Evolutionary conservation across 1,140 invertebrate species (phyloP), one percentile per base, ranked within the genome.

Genomic region (Metaphire vulgaris): DNA sequence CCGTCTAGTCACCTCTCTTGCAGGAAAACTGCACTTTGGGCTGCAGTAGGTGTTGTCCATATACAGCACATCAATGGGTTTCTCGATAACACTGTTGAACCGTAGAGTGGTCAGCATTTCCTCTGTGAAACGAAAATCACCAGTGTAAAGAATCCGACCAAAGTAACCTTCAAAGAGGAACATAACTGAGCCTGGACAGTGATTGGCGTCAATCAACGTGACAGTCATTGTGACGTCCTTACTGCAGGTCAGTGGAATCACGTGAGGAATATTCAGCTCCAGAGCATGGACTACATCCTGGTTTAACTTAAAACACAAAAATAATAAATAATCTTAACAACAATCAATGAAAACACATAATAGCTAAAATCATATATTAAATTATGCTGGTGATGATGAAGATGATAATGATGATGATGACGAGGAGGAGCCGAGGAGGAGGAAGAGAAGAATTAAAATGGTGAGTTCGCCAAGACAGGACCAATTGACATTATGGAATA

Each of bases 151-250:
- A 73, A 88, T 84, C 34, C 82, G 84, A 1, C 87, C 87, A 82
- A 88, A 88, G 75, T 85, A 83, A 26, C 87, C 87, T 79, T 87
- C 82, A 81, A 88, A 88, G 0, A 87, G 79, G 79, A 87, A 87
- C 86, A 88, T 88, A 2, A 87, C 84, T 26, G 87, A 81, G 0
- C 87, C 87, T 31, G 87, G 86, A 76, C 87, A 88, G 77, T 88
- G 87, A 73, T 88, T 86, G n/a, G 88, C 87, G 82, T 87, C 83
- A 72, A 88, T 79, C 16, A 85, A 79, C 31, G 86, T 85, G 2
- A 88, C 87, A 31, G 82, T 83, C 76, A 88, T 81, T 31, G 80
- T 83, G 67, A 83, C 82, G 1, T 79, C 76, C 21, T 79, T 68
- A 0, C 78, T 79, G 16, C 78, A 33, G 71, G 83, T 82, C 33